Percentiles rank a stretch among this genome's conserved stretches.
Conservation (phyloP, 2,888 invertebrate genomes). For the Cosmopolites sordidus region DNA sequence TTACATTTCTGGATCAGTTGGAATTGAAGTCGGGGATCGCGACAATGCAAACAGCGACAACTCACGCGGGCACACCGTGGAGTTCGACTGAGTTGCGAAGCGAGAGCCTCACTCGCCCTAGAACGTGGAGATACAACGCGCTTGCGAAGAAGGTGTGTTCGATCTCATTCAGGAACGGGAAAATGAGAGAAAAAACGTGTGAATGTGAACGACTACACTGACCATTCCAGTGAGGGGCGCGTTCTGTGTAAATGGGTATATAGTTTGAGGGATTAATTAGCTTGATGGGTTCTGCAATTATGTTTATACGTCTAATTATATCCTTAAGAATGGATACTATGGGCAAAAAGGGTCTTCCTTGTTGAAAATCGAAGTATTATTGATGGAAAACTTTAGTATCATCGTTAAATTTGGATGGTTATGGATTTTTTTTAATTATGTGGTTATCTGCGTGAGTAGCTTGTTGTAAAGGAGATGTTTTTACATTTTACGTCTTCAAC, state of each 20-base stretch:
- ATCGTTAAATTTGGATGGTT: too few relatives aligned
- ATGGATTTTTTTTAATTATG: too few relatives aligned
- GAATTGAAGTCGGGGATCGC: neutral
- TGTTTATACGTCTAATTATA: too few relatives aligned
- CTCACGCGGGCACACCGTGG: neutral
- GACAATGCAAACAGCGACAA: neutral
- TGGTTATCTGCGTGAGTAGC: too few relatives aligned
- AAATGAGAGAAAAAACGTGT: neutral
- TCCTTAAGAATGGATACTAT: too few relatives aligned
- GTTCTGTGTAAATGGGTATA: neutral
- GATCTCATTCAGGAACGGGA: constrained; percentile 22
- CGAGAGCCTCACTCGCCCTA: constrained; percentile 11
- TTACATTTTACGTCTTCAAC: too few relatives aligned
- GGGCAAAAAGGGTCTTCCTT: too few relatives aligned
- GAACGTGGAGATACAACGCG: constrained; percentile 18
- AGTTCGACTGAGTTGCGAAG: neutral
- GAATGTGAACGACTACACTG: neutral
- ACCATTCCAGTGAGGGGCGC: neutral
- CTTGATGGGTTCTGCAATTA: too few relatives aligned
- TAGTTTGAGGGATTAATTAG: neutral
- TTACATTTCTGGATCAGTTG: neutral
- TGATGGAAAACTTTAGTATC: too few relatives aligned
- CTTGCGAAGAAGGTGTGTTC: constrained; percentile 27
- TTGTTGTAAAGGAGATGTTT: too few relatives aligned
- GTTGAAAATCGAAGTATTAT: too few relatives aligned